phyloP scores from a whole-genome alignment of 2,888 invertebrate genomes.

The Epinotia ramella region DNA sequence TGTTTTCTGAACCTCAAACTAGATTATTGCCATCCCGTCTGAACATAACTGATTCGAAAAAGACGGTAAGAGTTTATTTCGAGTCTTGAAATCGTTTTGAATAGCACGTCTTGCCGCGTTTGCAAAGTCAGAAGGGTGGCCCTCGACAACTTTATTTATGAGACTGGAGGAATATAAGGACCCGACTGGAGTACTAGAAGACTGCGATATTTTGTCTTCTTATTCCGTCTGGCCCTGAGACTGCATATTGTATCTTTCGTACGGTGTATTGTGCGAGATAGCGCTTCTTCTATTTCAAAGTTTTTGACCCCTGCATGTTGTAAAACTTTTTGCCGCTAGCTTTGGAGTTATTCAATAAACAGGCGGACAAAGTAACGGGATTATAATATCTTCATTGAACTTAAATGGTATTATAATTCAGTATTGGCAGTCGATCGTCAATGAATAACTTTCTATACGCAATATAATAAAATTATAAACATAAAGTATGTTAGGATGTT shows the following conservation, averaged over 20 bases:
- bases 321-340: background rate
- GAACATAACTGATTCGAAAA: conserved; percentile 16
- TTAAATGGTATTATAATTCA: background rate
- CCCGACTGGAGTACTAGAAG: conserved; percentile 37
- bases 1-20: conserved; percentile 13
- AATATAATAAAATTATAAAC: too few relatives aligned
- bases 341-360: background rate
- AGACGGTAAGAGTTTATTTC: conserved; percentile 26
- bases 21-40: conserved; percentile 34
- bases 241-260: conserved; percentile 31
- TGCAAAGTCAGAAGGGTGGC: conserved; percentile 42
- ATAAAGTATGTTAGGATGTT: background rate
- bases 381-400: background rate
- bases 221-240: conserved; percentile 38
- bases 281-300: background rate
- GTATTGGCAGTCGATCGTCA: too few relatives aligned
- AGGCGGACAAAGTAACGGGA: background rate
- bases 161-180: conserved; percentile 43
- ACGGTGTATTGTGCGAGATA: background rate
- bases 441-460: too few relatives aligned
- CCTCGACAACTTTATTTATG: conserved; percentile 46
- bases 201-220: conserved; percentile 36
- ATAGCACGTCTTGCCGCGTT: conserved; percentile 39
- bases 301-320: background rate
- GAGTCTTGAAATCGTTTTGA: conserved; percentile 31